Percentiles rank a stretch among this genome's conserved stretches.
phyloP scores from a whole-genome alignment of 2,113 vertebrate species.

The Saiga tatarica region DNA sequence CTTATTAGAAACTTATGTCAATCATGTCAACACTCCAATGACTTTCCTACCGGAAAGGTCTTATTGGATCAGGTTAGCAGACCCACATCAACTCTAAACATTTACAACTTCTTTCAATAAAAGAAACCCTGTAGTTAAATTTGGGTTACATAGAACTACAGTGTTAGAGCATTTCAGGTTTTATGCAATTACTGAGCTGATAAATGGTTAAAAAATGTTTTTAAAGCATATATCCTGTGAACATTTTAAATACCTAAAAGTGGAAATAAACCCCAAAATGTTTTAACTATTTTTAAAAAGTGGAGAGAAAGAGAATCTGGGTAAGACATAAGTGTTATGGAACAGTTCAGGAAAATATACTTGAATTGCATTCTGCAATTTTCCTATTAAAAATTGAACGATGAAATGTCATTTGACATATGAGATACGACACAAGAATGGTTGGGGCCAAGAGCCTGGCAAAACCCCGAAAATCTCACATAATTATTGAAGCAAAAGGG shows the following conservation, averaged over 20 bases:
- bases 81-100: not conserved
- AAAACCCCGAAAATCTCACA: not conserved
- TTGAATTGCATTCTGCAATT: not conserved
- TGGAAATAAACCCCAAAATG: not conserved
- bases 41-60: not conserved
- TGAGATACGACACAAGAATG: not conserved
- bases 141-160: not conserved
- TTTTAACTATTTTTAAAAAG: not conserved
- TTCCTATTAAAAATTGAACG: slow-evolving; percentile 12
- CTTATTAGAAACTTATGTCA: not conserved
- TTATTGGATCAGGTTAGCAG: not conserved
- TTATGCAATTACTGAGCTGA: not conserved
- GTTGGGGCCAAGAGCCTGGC: not conserved
- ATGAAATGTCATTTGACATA: not conserved
- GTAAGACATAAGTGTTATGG: not conserved
- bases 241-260: slow-evolving; percentile 14
- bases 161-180: not conserved
- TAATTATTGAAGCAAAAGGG: not conserved
- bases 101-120: not conserved
- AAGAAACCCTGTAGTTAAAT: not conserved
- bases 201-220: not conserved
- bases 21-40: not conserved
- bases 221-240: not conserved
- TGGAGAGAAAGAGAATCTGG: not conserved
- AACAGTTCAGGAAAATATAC: not conserved